A percentile compares a stretch with the other conserved stretches of the same genome.
These are phyloP conservation scores for Dallia pectoralis DNA, from an alignment of 2,797 vertebrate genomes.

Conservation along the genomic window DNA sequence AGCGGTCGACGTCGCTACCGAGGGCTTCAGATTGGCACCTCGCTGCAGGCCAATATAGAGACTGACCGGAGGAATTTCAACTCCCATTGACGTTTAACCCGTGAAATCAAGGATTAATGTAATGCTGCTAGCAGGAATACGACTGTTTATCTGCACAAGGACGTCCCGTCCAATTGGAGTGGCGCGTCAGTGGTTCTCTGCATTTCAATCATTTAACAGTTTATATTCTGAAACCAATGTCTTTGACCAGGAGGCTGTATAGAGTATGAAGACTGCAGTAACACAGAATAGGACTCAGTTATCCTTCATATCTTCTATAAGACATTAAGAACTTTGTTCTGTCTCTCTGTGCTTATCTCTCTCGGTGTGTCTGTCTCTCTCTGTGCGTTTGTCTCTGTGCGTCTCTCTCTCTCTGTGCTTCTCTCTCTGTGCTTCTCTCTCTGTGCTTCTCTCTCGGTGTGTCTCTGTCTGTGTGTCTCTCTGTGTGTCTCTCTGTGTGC, in stretches of 20 bases:
- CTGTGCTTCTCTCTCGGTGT: not conserved
- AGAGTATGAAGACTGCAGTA: not conserved
- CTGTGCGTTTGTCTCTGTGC: not conserved
- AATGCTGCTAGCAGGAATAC: slow-evolving; percentile 32
- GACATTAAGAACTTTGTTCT: not conserved
- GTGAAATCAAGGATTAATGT: slow-evolving; percentile 60
- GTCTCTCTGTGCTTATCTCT: too few relatives aligned
- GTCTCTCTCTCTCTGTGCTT: not conserved
- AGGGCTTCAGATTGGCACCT: slow-evolving; percentile 57
- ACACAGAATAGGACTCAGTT: not conserved
- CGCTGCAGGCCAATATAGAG: slow-evolving; percentile 54
- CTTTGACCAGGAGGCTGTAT: not conserved
- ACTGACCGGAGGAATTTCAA: slow-evolving; percentile 42
- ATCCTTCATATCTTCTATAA: not conserved
- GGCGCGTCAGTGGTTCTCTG: not conserved
- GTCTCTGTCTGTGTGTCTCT: not conserved
- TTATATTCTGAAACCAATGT: too few relatives aligned
- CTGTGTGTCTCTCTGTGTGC: not conserved
- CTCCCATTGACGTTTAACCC: slow-evolving; percentile 62
- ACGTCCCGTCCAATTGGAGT: slow-evolving; percentile 42
- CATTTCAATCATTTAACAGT: not conserved
- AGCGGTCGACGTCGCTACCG: slow-evolving; percentile 63
- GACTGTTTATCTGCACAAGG: slow-evolving; percentile 51
- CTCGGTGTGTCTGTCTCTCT: not conserved
- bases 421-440: too few relatives aligned